phyloP scores from a whole-genome alignment of 1,140 invertebrate genomes.

The Saxidomus purpurata region DNA sequence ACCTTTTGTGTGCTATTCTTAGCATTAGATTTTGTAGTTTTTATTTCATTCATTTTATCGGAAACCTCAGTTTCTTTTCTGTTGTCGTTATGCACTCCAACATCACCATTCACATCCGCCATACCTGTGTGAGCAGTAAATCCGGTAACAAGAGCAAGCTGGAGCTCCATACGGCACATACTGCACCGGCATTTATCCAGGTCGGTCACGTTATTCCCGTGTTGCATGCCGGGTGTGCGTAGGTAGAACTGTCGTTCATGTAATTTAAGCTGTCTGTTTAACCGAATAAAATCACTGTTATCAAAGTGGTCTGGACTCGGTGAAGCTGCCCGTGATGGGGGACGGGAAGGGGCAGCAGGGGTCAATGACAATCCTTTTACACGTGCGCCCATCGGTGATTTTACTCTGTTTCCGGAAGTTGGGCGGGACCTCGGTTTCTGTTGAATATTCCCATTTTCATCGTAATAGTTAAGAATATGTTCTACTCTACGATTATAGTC shows the following conservation, averaged over 20 bases:
- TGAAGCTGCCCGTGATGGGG: slow-evolving; percentile 30
- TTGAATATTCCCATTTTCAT: slow-evolving; percentile 64
- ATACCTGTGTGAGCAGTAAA: not conserved
- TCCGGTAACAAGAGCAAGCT: slow-evolving; percentile 71
- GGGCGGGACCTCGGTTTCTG: slow-evolving; percentile 46
- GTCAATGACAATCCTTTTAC: slow-evolving; percentile 68
- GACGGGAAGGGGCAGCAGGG: slow-evolving; percentile 12
- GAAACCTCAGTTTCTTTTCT: not conserved
- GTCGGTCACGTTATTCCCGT: slow-evolving; percentile 43
- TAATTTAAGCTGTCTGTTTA: slow-evolving; percentile 71
- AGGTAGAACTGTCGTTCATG: slow-evolving; percentile 77
- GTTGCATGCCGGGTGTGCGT: slow-evolving; percentile 69
- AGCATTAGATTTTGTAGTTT: not conserved
- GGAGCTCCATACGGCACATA: slow-evolving; percentile 77
- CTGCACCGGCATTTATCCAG: slow-evolving; percentile 74
- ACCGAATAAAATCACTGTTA: slow-evolving; percentile 67
- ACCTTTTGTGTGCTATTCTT: slow-evolving; percentile 16
- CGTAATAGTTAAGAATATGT: slow-evolving; percentile 77
- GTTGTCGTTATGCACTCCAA: not conserved
- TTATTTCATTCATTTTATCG: not conserved
- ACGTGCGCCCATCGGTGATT: slow-evolving; percentile 25
- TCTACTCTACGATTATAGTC: slow-evolving; percentile 76
- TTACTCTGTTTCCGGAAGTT: slow-evolving; percentile 8
- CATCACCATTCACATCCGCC: not conserved
- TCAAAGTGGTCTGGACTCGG: not conserved